These are phyloP conservation scores for Myiagra hebetior DNA, from an alignment of 2,113 vertebrate species.

Conservation along the genomic window DNA sequence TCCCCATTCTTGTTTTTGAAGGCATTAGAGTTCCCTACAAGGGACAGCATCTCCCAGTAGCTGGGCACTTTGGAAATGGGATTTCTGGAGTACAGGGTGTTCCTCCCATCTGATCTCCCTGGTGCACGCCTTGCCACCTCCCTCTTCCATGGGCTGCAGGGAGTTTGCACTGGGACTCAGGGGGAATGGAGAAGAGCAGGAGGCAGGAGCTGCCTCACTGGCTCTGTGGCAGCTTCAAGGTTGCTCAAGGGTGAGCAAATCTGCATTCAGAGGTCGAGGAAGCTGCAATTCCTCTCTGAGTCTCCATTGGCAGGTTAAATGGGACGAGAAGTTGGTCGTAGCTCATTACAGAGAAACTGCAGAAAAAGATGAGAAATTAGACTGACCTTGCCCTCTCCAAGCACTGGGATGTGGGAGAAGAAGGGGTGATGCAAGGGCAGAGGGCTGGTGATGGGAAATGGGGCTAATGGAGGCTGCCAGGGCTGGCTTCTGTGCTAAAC, in stretches of 20 bases:
- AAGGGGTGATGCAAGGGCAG: not conserved
- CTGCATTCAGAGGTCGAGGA: not conserved
- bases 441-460: not conserved
- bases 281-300: not conserved
- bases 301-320: fast-evolving
- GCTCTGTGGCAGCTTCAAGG: not conserved
- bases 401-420: not conserved
- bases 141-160: not conserved
- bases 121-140: not conserved
- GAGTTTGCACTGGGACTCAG: not conserved
- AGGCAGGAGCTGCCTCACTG: not conserved
- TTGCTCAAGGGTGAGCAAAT: not conserved
- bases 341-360: not conserved
- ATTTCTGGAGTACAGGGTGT: not conserved
- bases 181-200: not conserved
- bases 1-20: not conserved
- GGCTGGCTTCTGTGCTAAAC: not conserved
- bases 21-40: not conserved
- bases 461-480: not conserved
- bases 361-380: not conserved
- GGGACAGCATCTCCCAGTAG: not conserved
- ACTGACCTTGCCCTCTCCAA: not conserved
- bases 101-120: not conserved
- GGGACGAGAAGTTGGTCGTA: not conserved
- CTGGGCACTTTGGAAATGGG: not conserved